A percentile compares a stretch with the other conserved stretches of the same genome.
phyloP scores from a whole-genome alignment of 2,797 vertebrate genomes.

The Rhabdomys pumilio region DNA sequence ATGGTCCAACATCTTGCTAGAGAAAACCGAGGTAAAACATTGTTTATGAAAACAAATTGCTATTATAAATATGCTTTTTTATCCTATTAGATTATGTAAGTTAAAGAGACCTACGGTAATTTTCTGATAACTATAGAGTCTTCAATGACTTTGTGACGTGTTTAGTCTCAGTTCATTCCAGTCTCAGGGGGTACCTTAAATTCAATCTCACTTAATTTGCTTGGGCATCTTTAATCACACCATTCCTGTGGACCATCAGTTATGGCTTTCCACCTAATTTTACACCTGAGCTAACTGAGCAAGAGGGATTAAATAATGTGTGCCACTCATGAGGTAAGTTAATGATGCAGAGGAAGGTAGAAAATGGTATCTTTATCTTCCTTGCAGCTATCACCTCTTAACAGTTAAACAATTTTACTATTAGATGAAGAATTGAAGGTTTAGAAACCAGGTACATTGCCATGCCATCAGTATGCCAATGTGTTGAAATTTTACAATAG shows the following conservation, averaged over 20 bases:
- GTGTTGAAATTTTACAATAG: neutral
- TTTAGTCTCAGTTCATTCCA: conserved; percentile 66
- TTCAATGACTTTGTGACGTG: conserved; percentile 66
- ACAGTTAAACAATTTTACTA: conserved; percentile 57
- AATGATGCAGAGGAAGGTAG: conserved; percentile 72
- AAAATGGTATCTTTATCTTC: conserved; percentile 64
- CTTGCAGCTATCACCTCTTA: conserved; percentile 56
- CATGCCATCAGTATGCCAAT: conserved; percentile 8
- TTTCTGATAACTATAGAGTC: conserved; percentile 8
- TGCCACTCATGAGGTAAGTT: conserved; percentile 53
- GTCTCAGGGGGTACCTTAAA: conserved; percentile 53
- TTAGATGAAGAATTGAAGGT: conserved; percentile 1
- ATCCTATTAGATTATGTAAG: conserved; percentile 21
- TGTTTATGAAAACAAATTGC: conserved; percentile 9
- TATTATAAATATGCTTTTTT: conserved; percentile 38
- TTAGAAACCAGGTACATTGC: conserved; percentile 3
- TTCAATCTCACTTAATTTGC: conserved; percentile 75
- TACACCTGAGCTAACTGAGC: conserved; percentile 71
- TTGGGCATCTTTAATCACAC: conserved; percentile 76
- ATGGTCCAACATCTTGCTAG: neutral
- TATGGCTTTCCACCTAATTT: conserved; percentile 74
- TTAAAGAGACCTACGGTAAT: neutral
- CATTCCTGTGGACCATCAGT: conserved; percentile 64
- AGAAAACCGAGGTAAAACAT: neutral
- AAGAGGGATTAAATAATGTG: conserved; percentile 65